Percentiles rank a stretch among this genome's conserved stretches.
Evolutionary conservation across 2,113 vertebrate genomes (phyloP).

Genomic region (Stercorarius parasiticus): DNA sequence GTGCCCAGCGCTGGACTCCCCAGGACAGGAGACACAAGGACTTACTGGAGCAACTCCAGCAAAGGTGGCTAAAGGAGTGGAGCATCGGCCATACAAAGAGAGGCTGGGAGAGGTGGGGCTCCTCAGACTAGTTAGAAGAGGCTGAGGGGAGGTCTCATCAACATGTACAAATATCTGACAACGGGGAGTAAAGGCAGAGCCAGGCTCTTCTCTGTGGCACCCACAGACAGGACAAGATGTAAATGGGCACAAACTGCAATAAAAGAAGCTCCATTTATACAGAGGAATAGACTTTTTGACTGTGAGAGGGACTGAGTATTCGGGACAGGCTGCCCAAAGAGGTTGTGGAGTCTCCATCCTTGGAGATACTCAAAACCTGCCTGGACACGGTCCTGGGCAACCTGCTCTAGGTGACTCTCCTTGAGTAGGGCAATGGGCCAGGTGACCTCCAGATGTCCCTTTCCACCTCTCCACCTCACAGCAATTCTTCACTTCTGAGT

Average conservation of each 20-base stretch:
- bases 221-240: neutral
- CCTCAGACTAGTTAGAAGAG: neutral
- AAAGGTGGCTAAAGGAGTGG: neutral
- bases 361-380: neutral
- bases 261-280: neutral
- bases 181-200: neutral
- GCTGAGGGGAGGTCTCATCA: neutral
- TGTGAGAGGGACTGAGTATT: neutral
- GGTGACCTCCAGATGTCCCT: neutral
- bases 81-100: neutral
- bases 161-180: accelerated
- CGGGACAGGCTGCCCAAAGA: neutral
- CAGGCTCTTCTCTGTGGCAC: neutral
- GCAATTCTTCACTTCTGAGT: neutral
- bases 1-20: neutral
- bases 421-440: neutral
- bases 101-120: neutral
- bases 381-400: neutral
- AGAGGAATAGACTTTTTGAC: neutral
- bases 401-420: neutral
- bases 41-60: neutral
- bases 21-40: neutral
- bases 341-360: neutral
- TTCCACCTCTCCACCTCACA: neutral
- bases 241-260: neutral